Percentiles rank a stretch among this genome's conserved stretches.
phyloP scores from a whole-genome alignment of 2,113 vertebrate species.

The Pseudorectes ferrugineus region DNA sequence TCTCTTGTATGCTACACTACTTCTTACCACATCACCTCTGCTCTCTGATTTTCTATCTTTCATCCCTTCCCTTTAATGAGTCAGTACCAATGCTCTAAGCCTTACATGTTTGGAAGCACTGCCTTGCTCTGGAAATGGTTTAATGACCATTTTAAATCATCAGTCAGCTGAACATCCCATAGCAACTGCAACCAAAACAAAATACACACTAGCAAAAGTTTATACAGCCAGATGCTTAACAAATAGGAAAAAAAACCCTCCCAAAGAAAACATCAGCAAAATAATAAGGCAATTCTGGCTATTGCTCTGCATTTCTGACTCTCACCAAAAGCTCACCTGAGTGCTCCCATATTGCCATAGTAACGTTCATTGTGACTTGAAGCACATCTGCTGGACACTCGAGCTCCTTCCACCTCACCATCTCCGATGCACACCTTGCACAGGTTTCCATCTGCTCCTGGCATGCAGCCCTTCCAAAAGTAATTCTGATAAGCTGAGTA shows the following conservation, averaged over 20 bases:
- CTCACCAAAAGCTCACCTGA: slow-evolving; percentile 71
- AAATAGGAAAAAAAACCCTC: not conserved
- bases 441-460: slow-evolving; percentile 78
- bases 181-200: not conserved
- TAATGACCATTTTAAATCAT: not conserved
- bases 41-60: not conserved
- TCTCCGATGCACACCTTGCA: slow-evolving; percentile 90
- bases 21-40: not conserved
- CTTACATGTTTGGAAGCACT: not conserved
- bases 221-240: not conserved
- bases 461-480: slow-evolving; percentile 91
- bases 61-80: not conserved
- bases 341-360: slow-evolving; percentile 88
- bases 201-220: not conserved
- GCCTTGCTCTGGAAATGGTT: not conserved
- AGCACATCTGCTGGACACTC: slow-evolving; percentile 73
- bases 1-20: not conserved
- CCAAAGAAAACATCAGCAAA: not conserved
- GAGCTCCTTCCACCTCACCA: slow-evolving; percentile 73
- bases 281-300: not conserved
- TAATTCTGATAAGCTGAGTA: slow-evolving; percentile 76
- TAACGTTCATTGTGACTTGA: slow-evolving; percentile 86
- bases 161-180: not conserved
- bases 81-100: not conserved
- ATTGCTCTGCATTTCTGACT: not conserved